phyloP scores from a whole-genome alignment of 2,113 vertebrate genomes.

The Ammospiza caudacuta region DNA sequence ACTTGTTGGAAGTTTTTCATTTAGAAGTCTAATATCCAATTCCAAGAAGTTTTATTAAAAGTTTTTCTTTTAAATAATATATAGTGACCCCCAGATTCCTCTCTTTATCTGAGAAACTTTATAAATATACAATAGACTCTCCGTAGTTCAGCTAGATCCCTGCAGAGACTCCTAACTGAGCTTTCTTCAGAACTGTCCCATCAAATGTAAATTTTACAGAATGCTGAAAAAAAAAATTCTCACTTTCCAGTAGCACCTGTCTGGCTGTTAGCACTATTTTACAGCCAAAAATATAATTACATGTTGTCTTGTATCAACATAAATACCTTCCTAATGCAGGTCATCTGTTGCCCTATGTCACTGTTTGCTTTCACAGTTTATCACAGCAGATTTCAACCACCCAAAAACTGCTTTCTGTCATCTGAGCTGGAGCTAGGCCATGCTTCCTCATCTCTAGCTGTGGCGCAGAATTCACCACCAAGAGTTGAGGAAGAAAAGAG shows the following conservation, averaged over 20 bases:
- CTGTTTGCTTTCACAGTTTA: constrained; percentile 64
- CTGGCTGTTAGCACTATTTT: constrained; percentile 46
- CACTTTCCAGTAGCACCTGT: constrained; percentile 54
- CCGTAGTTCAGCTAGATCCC: neutral
- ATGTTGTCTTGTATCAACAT: constrained; percentile 29
- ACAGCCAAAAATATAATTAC: constrained; percentile 28
- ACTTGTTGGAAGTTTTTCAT: neutral
- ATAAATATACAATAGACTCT: neutral
- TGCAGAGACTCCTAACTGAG: neutral
- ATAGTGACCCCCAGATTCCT: neutral
- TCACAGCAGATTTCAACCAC: constrained; percentile 6
- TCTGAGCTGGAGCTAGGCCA: constrained; percentile 39
- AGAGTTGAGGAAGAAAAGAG: neutral
- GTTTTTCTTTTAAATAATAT: neutral
- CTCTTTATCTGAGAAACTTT: neutral
- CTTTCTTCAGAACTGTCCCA: neutral
- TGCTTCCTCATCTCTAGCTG: neutral
- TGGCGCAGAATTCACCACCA: neutral
- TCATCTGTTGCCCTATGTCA: constrained; percentile 18
- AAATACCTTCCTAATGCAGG: constrained; percentile 48
- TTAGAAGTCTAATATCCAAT: neutral
- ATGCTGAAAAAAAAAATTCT: neutral
- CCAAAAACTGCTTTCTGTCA: constrained; percentile 15
- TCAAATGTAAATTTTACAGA: constrained; percentile 15
- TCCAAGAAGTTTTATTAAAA: neutral